Conservation (phyloP, 1,140 invertebrate species). For the Zaprionus tsacasi region DNA sequence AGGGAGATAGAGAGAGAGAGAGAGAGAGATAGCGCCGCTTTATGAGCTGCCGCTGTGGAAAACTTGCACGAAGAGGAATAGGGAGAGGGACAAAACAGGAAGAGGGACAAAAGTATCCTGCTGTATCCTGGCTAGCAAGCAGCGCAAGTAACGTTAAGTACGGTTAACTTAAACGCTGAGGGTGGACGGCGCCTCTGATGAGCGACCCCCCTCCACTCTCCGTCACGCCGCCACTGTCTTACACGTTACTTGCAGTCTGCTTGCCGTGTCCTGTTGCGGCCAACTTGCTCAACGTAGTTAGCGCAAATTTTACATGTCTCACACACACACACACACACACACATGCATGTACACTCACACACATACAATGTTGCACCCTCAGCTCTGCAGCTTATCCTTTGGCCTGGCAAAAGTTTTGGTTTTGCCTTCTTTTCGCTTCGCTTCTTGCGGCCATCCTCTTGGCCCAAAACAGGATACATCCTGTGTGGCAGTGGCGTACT, state of each 20-base stretch:
- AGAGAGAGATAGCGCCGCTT: slow-evolving; percentile 22
- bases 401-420: slow-evolving; percentile 41
- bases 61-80: slow-evolving; percentile 30
- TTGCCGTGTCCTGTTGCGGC: slow-evolving; percentile 13
- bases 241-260: not conserved
- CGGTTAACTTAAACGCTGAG: slow-evolving; percentile 62
- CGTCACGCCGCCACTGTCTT: not conserved
- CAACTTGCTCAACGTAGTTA: slow-evolving; percentile 60
- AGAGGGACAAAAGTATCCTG: slow-evolving; percentile 28
- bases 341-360: not conserved
- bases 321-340: slow-evolving; percentile 18
- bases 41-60: slow-evolving; percentile 43
- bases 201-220: not conserved
- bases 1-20: not conserved
- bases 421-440: slow-evolving; percentile 24
- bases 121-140: slow-evolving; percentile 17
- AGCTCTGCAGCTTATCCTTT: slow-evolving; percentile 16
- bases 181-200: slow-evolving; percentile 9
- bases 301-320: slow-evolving; percentile 62
- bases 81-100: not conserved
- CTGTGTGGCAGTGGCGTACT: not conserved
- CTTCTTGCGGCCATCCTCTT: slow-evolving; percentile 9
- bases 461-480: slow-evolving; percentile 29
- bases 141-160: slow-evolving; percentile 67
- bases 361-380: not conserved